Conservation (phyloP, 2,888 invertebrate genomes). For the Rhingia campestris region DNA sequence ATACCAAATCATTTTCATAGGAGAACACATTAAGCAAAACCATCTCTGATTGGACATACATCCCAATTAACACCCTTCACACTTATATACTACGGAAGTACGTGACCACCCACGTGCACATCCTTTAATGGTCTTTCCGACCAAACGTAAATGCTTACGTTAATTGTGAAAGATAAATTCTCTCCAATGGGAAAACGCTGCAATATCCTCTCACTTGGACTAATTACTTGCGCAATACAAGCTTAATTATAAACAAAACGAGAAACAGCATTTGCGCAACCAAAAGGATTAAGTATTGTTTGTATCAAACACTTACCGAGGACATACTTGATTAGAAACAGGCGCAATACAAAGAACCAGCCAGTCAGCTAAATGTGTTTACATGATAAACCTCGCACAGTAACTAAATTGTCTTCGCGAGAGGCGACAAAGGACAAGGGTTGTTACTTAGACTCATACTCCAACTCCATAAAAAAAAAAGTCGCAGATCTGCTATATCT, state of each 20-base stretch:
- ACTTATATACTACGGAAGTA: not conserved
- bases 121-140: constrained; percentile 7
- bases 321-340: not conserved
- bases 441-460: constrained; percentile 20
- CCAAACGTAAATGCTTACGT: constrained; percentile 5
- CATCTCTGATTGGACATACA: constrained; percentile 43
- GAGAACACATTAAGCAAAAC: not conserved
- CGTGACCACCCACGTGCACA: constrained; percentile 33
- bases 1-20: not conserved
- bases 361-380: constrained; percentile 20
- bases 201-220: constrained; percentile 44
- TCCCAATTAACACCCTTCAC: constrained; percentile 51
- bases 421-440: constrained; percentile 28
- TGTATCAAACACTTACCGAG: not conserved
- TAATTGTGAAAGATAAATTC: constrained; percentile 36
- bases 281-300: constrained; percentile 9
- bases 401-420: constrained; percentile 19
- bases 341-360: not conserved
- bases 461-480: constrained; percentile 21
- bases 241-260: constrained; percentile 18
- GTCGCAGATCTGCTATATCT: constrained; percentile 20
- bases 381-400: constrained; percentile 45
- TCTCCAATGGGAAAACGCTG: constrained; percentile 25
- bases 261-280: constrained; percentile 1
- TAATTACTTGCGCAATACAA: constrained; percentile 56